Base-by-base conservation (phyloP, 2,113 vertebrate species). In the Miniopterus natalensis region DNA sequence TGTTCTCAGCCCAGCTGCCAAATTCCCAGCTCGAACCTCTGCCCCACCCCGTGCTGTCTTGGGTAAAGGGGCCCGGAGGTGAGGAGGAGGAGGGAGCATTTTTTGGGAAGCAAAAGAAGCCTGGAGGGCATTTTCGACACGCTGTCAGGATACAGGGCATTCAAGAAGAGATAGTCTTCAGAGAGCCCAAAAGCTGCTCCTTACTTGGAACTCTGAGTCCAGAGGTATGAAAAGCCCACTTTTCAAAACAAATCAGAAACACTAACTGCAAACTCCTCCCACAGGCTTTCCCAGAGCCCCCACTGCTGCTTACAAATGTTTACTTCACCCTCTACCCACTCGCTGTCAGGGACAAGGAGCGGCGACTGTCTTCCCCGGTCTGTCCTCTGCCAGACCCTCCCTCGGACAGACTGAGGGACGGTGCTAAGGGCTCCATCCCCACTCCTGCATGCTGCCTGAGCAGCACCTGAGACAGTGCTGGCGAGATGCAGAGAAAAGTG, bases 331-430 rank as follows among this genome's bases (percentile, higher is more conserved):
- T 51, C 29, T 18, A 36, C 68, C 21, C 2, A 77, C 40, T 17
- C 4, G 1, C 51, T 0, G 21, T 17, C 83, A 27, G 21, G 5
- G 36, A 1, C 4, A 13, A 66, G 25, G 14, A 3, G 13, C 3
- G 18, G 20, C 0, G 27, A n/a, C 13, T 21, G 49, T 17, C 57
- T 31, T 0, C 20, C 29, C 17, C 8, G 3, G 3, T 45, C 23
- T 47, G 12, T 5, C 65, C 66, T 17, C 65, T 61, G 9, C 20
- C 11, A 17, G 9, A 13, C 1, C 8, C 40, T 15, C 20, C 45
- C 59, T 23, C 20, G 0, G 1, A 47, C 73, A 4, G 8, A 5
- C 13, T 8, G 5, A 31, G n/a, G 5, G 36, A 51, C 29, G 81
- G 57, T 14, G 20, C 3, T 7, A 27, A n/a, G 11, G 0, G 27